Percentiles rank a stretch among this genome's conserved stretches.
phyloP scores from a whole-genome alignment of 2,888 invertebrate genomes.

The Scotopteryx bipunctaria region DNA sequence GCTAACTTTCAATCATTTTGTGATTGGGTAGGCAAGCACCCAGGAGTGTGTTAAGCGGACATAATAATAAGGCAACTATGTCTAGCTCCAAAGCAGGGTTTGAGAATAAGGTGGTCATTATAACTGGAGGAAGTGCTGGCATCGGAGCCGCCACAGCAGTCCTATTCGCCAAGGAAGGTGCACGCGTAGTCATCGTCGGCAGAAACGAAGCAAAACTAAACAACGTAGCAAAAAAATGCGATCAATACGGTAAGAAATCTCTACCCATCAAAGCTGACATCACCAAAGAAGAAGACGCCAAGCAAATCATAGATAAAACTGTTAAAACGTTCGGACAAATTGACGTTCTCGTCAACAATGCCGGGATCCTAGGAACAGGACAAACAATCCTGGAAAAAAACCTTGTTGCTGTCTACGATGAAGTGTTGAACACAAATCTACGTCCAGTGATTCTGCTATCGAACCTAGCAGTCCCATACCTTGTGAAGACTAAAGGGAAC shows the following conservation, averaged over 20 bases:
- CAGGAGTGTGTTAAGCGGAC: no score
- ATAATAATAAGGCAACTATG: no score
- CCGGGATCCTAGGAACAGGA: conserved; percentile 38
- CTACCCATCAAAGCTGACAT: conserved; percentile 49
- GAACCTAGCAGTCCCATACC: conserved; percentile 44
- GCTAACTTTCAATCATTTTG: no score
- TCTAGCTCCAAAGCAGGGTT: no score
- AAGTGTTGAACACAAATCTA: conserved; percentile 47
- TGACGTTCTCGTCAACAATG: conserved; percentile 56
- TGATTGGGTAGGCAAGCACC: no score
- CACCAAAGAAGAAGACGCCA: conserved; percentile 43
- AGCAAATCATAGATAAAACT: conserved; percentile 43
- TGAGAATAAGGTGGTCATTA: conserved; percentile 50
- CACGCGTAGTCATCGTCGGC: conserved; percentile 48
- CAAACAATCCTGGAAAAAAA: conserved; percentile 39
- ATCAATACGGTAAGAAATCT: conserved; percentile 36
- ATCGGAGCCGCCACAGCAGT: conserved; percentile 86
- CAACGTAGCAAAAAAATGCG: conserved; percentile 38
- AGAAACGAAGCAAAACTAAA: conserved; percentile 44
- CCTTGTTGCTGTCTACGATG: conserved; percentile 46
- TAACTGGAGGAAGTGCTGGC: conserved; percentile 85
- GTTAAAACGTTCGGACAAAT: conserved; percentile 47
- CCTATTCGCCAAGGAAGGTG: conserved; percentile 74
- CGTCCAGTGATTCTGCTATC: conserved; percentile 46
- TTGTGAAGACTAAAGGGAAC: conserved; percentile 50